phyloP scores from a whole-genome alignment of 2,113 vertebrate species.

The Puma concolor region DNA sequence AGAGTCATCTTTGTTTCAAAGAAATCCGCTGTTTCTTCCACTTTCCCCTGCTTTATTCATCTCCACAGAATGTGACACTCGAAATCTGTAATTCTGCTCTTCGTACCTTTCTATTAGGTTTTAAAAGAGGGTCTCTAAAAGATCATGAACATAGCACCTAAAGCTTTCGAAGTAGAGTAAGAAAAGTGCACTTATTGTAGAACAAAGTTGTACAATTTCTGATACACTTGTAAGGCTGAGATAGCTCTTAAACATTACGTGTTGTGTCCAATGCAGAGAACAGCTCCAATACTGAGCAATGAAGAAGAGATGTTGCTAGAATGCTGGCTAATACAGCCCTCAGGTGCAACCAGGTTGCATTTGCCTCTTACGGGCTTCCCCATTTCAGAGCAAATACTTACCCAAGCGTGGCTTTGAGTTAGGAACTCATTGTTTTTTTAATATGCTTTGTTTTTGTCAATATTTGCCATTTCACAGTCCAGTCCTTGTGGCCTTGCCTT shows the following conservation, averaged over 20 bases:
- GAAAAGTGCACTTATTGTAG: neutral
- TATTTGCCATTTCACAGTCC: constrained; percentile 2
- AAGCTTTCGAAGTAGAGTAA: neutral
- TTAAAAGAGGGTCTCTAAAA: neutral
- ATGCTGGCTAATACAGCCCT: neutral
- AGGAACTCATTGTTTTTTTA: neutral
- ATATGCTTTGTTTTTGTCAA: neutral
- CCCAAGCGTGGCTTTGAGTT: neutral
- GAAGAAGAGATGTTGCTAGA: neutral
- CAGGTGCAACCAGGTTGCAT: neutral
- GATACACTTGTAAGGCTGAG: neutral
- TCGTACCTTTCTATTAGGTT: neutral
- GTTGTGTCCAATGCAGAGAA: neutral
- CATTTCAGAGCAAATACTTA: neutral
- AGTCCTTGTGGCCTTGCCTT: neutral
- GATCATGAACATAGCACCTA: neutral
- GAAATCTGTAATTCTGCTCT: neutral
- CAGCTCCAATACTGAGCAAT: neutral
- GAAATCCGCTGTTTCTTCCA: neutral
- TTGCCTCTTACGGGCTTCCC: neutral
- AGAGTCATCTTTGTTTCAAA: neutral
- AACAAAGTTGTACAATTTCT: neutral
- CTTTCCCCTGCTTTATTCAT: neutral
- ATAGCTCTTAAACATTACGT: neutral
- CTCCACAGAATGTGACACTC: neutral